These are phyloP conservation scores for Uloborus diversus DNA, from an alignment of 1,140 invertebrate species.

Conservation along the genomic window DNA sequence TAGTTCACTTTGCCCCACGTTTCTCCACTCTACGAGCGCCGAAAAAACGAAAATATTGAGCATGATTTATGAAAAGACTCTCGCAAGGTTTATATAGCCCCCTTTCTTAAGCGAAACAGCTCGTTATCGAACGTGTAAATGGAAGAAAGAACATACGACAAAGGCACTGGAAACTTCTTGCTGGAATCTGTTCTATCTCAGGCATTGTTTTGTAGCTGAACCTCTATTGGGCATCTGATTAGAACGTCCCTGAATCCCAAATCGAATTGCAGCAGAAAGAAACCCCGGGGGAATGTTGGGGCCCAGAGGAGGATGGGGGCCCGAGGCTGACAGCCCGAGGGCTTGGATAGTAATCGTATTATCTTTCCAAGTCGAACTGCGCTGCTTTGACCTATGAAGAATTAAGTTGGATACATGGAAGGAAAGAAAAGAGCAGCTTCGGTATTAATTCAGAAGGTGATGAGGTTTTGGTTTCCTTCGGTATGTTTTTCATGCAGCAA, in stretches of 20 bases:
- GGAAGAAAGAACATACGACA: neutral
- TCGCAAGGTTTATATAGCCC: too few species aligned
- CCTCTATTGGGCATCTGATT: constrained; percentile 38
- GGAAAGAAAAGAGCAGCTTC: neutral
- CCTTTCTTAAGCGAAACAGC: neutral
- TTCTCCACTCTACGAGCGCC: too few species aligned
- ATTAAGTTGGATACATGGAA: constrained; percentile 23
- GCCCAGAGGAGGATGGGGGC: neutral
- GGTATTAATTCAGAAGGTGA: too few species aligned
- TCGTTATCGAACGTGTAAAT: constrained; percentile 9
- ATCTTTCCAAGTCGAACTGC: neutral
- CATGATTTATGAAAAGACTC: too few species aligned
- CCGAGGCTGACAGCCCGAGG: neutral
- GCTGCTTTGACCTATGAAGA: constrained; percentile 23
- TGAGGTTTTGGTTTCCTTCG: too few species aligned
- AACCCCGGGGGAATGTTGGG: neutral
- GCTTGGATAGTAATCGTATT: neutral
- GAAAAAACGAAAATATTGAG: too few species aligned
- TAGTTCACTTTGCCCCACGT: too few species aligned
- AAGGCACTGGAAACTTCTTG: neutral
- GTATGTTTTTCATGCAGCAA: too few species aligned
- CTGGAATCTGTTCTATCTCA: constrained; percentile 18
- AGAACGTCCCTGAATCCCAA: constrained; percentile 24
- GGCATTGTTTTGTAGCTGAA: constrained; percentile 30
- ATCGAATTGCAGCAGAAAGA: constrained; percentile 15